A percentile compares a stretch with the other conserved stretches of the same genome.
phyloP scores from a whole-genome alignment of 2,113 vertebrate genomes.

The Enhydra lutris region DNA sequence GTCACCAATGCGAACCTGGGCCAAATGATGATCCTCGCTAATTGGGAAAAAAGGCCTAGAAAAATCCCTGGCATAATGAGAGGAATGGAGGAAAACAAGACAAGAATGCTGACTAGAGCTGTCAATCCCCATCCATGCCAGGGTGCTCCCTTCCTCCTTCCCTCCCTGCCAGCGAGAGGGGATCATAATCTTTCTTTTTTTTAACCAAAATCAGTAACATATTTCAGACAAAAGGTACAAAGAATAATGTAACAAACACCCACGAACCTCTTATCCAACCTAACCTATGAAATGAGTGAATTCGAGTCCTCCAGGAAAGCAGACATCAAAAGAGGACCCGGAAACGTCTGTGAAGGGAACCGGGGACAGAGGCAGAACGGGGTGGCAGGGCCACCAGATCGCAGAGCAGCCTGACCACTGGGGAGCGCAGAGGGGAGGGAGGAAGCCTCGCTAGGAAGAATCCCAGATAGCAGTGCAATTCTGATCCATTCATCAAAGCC shows the following conservation, averaged over 20 bases:
- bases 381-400: too few relatives aligned
- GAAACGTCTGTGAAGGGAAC: not conserved
- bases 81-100: not conserved
- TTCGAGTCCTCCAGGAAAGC: not conserved
- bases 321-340: not conserved
- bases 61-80: constrained; percentile 3
- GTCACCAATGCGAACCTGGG: not conserved
- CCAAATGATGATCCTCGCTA: not conserved
- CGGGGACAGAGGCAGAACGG: fast-evolving
- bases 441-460: not conserved
- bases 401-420: fast-evolving
- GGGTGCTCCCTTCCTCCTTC: too few relatives aligned
- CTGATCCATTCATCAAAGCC: not conserved
- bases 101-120: not conserved
- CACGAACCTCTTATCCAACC: not conserved
- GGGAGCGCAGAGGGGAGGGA: not conserved
- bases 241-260: not conserved
- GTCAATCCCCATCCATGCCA: fast-evolving
- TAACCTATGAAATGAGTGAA: not conserved
- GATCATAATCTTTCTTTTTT: not conserved
- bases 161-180: too few relatives aligned
- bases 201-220: not conserved
- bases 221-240: not conserved
- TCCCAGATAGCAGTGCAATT: fast-evolving
- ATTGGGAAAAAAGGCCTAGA: constrained; percentile 34